A percentile compares a stretch with the other conserved stretches of the same genome.
Evolutionary conservation across 2,888 invertebrate genomes (phyloP).

Genomic region (Phlogophora meticulosa): DNA sequence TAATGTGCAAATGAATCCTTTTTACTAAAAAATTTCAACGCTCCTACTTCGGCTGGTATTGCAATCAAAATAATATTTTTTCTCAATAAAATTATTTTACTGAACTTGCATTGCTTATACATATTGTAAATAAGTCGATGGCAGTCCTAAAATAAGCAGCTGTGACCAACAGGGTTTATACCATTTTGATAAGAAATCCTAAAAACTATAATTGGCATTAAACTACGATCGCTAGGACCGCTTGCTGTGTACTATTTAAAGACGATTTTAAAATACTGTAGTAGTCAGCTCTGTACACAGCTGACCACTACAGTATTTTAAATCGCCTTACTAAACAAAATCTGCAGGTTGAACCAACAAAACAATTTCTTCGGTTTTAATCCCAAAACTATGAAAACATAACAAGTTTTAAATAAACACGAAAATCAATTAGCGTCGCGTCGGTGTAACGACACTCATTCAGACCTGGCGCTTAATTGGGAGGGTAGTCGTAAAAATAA

Average conservation of each 20-base stretch:
- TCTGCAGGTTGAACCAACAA: not conserved
- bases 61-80: no score
- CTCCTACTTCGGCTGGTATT: no score
- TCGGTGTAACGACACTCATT: slow-evolving; percentile 9
- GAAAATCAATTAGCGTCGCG: slow-evolving; percentile 48
- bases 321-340: slow-evolving; percentile 7
- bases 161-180: no score
- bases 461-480: slow-evolving; percentile 45
- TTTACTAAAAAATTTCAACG: no score
- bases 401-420: slow-evolving; percentile 40
- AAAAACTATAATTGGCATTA: slow-evolving; percentile 13
- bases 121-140: no score
- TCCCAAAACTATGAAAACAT: slow-evolving; percentile 7
- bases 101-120: no score
- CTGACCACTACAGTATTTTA: slow-evolving; percentile 2
- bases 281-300: not conserved
- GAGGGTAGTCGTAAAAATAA: slow-evolving; percentile 51
- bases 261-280: no score
- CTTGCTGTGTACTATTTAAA: no score
- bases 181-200: no score
- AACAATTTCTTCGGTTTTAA: slow-evolving; percentile 24
- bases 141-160: no score
- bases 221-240: not conserved
- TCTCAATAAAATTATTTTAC: no score
- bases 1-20: not conserved